Percentiles rank a stretch among this genome's conserved stretches.
phyloP scores from a whole-genome alignment of 2,113 vertebrate genomes.

The Blennius ocellaris region DNA sequence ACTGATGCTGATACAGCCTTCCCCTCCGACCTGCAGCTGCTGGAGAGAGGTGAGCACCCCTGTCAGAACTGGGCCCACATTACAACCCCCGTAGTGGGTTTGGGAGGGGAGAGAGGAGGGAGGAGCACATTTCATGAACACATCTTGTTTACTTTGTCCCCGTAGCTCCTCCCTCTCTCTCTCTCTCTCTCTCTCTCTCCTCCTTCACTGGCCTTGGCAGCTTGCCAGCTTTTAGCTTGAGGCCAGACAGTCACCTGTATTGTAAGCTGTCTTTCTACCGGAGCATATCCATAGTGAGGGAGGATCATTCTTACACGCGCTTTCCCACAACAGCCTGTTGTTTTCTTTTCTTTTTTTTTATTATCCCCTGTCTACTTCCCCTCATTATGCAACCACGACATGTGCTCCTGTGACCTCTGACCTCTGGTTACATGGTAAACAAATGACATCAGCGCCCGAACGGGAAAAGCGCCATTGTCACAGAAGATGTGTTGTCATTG shows the following conservation, averaged over 20 bases:
- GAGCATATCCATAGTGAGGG: conserved; percentile 34
- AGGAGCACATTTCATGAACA: conserved; percentile 19
- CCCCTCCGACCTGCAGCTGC: conserved; percentile 91
- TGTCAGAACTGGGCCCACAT: conserved; percentile 25
- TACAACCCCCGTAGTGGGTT: background rate
- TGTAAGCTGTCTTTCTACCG: conserved; percentile 11
- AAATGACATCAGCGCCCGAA: conserved; percentile 71
- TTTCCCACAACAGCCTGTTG: background rate
- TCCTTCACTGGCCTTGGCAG: conserved; percentile 19
- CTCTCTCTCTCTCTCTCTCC: background rate
- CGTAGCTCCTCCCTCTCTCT: background rate
- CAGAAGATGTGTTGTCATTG: conserved; percentile 65
- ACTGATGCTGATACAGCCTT: conserved; percentile 86
- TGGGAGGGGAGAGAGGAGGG: background rate
- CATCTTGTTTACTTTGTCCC: conserved; percentile 56
- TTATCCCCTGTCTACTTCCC: background rate
- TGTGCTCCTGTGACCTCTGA: conserved; percentile 55
- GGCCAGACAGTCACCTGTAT: conserved; percentile 46
- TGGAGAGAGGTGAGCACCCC: conserved; percentile 91
- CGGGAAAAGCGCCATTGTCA: conserved; percentile 66
- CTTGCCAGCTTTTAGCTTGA: conserved; percentile 35
- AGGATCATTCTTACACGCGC: background rate
- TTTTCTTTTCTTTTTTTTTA: conserved; percentile 1
- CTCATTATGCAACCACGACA: conserved; percentile 61
- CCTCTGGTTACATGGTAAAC: conserved; percentile 70